Base-by-base conservation (phyloP, 2,888 invertebrate species). In the Lepas anatifera region DNA sequence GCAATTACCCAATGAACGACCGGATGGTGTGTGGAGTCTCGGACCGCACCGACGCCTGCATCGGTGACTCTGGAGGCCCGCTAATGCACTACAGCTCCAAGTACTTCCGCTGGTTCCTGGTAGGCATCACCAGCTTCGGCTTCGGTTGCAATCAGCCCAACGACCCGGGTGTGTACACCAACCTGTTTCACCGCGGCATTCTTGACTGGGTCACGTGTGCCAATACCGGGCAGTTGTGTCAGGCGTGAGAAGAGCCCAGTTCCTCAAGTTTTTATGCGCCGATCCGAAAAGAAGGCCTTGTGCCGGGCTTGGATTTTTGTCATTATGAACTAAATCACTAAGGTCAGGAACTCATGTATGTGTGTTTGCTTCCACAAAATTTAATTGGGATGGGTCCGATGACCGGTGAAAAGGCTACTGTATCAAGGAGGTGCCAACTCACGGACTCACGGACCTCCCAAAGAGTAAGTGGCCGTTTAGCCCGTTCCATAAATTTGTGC, bases 121-220 rank as follows among this genome's bases (percentile, higher is more conserved):
- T 58, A 7, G 58, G 58, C 32, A 22, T 58, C 35, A 58, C 58
- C 32, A 58, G 58, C 32, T 58, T 58, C 58, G 58, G 58, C 58
- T 58, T 32, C 32, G 58, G 58, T 22, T 58, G 58, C 35, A 58
- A 58, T 22, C 32, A 58, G 58, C 1, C 22, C 35, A 58, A 58
- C 58, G 58, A 58, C 10, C 58, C 58, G 58, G 58, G 58, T 35
- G 18, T 58, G 22, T 58, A 58, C 58, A 58, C 58, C 58, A 58
- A 35, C 58, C 58, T 58, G 32, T 58, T 32, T 22, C 58, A 58
- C 58, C 16, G 7, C 22, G 58, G 35, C 32, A 58, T 58, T 35
- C 29, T 58, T 7, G 32, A 35, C 22, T 58, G 58, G 58, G 35
- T 58, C 22, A 58, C 35, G 22, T 58, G 58, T 35, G 58, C 35